These are phyloP conservation scores for Coilia nasus DNA, from an alignment of 2,797 vertebrate genomes.

Conservation along the genomic window DNA sequence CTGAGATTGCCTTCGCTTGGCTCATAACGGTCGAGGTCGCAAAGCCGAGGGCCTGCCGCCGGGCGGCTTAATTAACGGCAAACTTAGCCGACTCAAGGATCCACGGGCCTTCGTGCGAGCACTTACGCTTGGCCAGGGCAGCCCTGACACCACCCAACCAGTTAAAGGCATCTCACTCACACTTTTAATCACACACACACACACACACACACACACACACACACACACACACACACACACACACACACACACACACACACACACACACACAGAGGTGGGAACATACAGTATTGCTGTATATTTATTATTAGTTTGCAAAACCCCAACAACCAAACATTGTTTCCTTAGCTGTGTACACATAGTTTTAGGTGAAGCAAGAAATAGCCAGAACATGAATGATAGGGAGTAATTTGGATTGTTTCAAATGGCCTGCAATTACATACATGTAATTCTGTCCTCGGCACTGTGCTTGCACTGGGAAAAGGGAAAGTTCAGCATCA, in stretches of 20 bases:
- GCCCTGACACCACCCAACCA: neutral
- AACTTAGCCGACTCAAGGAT: neutral
- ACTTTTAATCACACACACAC: neutral
- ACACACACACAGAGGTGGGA: conserved; percentile 10
- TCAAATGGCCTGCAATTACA: neutral
- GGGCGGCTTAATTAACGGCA: neutral
- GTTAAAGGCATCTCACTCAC: neutral
- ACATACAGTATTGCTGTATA: too few relatives aligned
- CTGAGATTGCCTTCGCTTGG: conserved; percentile 12
- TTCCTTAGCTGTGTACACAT: neutral
- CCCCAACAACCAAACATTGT: neutral
- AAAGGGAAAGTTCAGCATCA: neutral
- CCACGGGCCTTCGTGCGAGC: neutral
- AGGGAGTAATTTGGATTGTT: neutral
- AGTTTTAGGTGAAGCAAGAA: neutral
- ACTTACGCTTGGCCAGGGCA: neutral
- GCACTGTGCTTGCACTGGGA: neutral
- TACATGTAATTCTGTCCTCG: neutral
- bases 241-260: conserved; percentile 21
- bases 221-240: conserved; percentile 18
- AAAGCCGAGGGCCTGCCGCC: neutral
- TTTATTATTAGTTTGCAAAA: neutral
- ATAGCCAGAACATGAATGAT: neutral
- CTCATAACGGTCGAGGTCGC: conserved; percentile 21
- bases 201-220: conserved; percentile 13